Base-by-base conservation (phyloP, 2,113 vertebrate genomes). In the Hemibagrus wyckioides region DNA sequence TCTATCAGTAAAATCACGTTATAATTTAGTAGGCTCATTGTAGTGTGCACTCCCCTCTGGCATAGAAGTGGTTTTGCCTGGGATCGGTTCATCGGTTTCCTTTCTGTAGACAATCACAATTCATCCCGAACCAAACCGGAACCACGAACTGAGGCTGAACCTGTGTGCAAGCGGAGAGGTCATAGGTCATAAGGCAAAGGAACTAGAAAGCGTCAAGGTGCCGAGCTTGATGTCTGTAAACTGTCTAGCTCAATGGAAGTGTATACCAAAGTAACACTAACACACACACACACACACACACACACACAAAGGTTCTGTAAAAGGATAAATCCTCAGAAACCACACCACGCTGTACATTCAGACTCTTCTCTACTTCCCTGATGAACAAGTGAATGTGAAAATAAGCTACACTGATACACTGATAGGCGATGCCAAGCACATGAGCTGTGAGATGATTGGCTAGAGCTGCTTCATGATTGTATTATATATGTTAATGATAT, bases 41-140 rank as follows among this genome's bases (percentile, higher is more conserved):
- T 87, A 76, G 69, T 63, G 41, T 61, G 71, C 48, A 80, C 79
- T 63, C 41, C 10, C 36, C n/a, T 76, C 48, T 87, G 30, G 13
- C 86, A 84, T 88, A 82, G 77, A 86, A 10, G 79, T 85, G 86
- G 90, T 91, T 93, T 91, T 90, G 82, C 84, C 85, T 69, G 4
- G 80, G 89, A 91, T 92, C 69, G 87, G 90, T 89, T 92, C 88
- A 91, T 88, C 88, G 91, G 85, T 94, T 88, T 93, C 89, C 82
- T 88, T 91, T 71, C 76, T 76, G 50, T 83, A 39, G 93, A 95
- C 94, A 95, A 94, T 95, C 92, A 92, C 83, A 73, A 85, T 90
- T 81, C 81, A 82, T 92, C 82, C 89, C 86, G 88, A 92, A 94
- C 92, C 92, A 93, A 94, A 95, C 86, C 13, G 69, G 90, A 93